Evolutionary conservation across 2,888 invertebrate genomes (phyloP), one percentile per base, ranked within the genome.

Genomic region (Rhagophthalmus giganteus): DNA sequence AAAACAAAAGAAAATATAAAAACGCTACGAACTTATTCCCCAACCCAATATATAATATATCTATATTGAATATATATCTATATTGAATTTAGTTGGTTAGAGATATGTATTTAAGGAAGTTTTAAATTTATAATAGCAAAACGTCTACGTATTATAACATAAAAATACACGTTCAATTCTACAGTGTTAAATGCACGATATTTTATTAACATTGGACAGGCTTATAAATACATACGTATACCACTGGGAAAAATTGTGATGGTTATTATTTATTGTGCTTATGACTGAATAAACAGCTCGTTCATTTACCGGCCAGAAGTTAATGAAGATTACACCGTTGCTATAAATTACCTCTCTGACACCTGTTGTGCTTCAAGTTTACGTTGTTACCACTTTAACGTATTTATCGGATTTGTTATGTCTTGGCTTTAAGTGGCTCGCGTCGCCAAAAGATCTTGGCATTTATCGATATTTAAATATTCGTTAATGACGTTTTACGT

Each of bases 311-410:
- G 54, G 56, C 49, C 56, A 54, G 57, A 45, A 60, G 60, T 59
- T 63, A 61, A 62, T 63, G 63, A 63, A 63, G 63, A 60, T 62
- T 62, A 55, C 60, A 57, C 57, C 45, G 56, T 58, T 53, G 57
- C 51, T 48, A 61, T 62, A 62, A 63, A 63, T 63, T 59, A 62
- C 54, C 41, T 41, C 46, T 40, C 60, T 59, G 60, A 60, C 62
- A 62, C 60, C 63, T 62, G 61, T 62, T 62, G 63, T 53, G 55
- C 50, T 37, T 41, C 45, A 44, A 44, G 53, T 56, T 56, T 47
- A 14, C 42, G 30, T 37, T 33, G 37, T 37, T 45, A 35, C 39
- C n/a, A 38, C 20, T 35, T 45, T 33, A 39, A 35, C n/a, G 25
- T 24, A 55, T 53, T 54, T 51, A 55, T 20, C 30, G 34, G 38